Base-by-base conservation (phyloP, 2,888 invertebrate genomes). In the Euzetes globulus region DNA sequence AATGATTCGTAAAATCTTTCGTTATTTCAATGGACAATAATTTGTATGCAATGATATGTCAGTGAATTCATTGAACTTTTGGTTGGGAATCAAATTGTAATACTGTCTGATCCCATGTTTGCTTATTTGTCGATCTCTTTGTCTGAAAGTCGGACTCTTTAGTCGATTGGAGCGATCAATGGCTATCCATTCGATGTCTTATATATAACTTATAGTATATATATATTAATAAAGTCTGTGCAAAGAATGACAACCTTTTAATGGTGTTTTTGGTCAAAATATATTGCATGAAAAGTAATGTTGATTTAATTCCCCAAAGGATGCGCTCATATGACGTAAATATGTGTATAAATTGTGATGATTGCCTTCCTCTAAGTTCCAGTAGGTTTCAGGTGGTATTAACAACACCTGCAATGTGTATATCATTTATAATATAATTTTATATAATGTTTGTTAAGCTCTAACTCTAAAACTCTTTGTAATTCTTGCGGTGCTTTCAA, bases 201-300 rank as follows among this genome's bases (percentile, higher is more conserved):
- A 11, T 52, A 52, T 52, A n/a, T n/a, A n/a, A n/a, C n/a, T n/a
- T n/a, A n/a, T n/a, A n/a, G n/a, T n/a, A n/a, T n/a, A n/a, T n/a
- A n/a, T n/a, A n/a, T n/a, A n/a, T n/a, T 52, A 52, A 52, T 52
- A 52, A 17, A 52, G 52, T 52, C n/a, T 52, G 52, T 52, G 52
- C 17, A 17, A 17, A 52, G 52, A 52, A 52, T 52, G 52, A 52
- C 52, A 52, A 11, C 52, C 52, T 52, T 27, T 58, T 58, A 58
- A 58, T 58, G 58, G 25, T 5, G 58, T 27, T 25, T 47, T 58
- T n/a, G 58, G 9, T 15, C 27, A 22, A 58, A 58, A 58, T 58
- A 58, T 58, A 58, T 22, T 22, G 4, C 58, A 58, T 52, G 52
- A 52, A 52, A 52, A 52, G 52, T 11, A 17, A 52, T 52, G 52